Base-by-base conservation (phyloP, 2,113 vertebrate genomes). In the Pseudorhombus dupliciocellatus region DNA sequence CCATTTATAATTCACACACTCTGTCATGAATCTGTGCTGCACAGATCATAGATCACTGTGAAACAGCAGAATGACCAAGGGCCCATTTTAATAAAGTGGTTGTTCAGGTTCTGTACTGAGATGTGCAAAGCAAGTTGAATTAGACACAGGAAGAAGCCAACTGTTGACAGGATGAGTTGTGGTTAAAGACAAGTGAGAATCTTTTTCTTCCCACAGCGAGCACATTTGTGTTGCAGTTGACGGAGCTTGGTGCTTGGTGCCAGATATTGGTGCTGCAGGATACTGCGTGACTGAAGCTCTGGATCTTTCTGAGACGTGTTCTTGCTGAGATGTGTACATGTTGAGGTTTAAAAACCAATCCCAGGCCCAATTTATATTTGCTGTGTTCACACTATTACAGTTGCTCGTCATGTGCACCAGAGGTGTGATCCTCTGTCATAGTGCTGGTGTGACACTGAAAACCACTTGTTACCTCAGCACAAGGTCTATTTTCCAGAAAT, bases 141-240 rank as follows among this genome's bases (percentile, higher is more conserved):
- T 44, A 44, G 4, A 50, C 7, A 50, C 46, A 50, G 46, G 92
- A 93, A 92, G 85, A 93, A 92, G 84, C 42, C 4, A 51, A 68
- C 69, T 79, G 84, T 83, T 85, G 86, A 90, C 92, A 93, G 91
- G 92, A 93, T 93, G 91, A 81, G 62, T 51, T 92, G 92, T 83
- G 91, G 93, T 92, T 91, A 66, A 34, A 83, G 70, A 70, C 79
- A 73, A 63, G 52, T 48, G 7, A 68, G 42, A 57, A 42, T 30
- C 37, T 57, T 80, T 69, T 84, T 22, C 40, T 40, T 59, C 70
- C n/a, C n/a, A 66, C 69, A 80, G 61, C 77, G 76, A 89, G 52
- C 50, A 77, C 75, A 73, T 79, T 83, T 80, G 60, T 66, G 61
- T 90, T 76, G 83, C 51, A 24, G 66, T 79, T 74, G 66, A 52